Base-by-base conservation (phyloP, 1,140 invertebrate species). In the Delia radicum region DNA sequence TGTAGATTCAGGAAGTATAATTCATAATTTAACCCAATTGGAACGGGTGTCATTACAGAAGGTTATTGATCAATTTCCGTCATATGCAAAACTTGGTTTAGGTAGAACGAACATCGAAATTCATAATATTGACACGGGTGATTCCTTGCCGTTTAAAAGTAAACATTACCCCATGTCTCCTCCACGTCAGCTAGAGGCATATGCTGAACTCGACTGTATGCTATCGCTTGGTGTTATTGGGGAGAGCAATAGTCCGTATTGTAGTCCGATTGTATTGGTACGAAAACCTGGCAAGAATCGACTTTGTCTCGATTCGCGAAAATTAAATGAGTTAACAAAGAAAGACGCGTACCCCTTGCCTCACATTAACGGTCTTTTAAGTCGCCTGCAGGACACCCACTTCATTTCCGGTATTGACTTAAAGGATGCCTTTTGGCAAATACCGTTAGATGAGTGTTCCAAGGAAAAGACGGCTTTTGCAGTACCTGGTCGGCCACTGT, bases 391-490 rank as follows among this genome's bases (percentile, higher is more conserved):
- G 24, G 75, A 76, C 15, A 78, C 81, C 2, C 48, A 46, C 8
- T 82, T 73, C 73, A 74, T 85, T 26, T 74, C 62, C 2, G 29
- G 29, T 24, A 31, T 77, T 29, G 73, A 77, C 67, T 26, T 77
- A 24, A 75, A 75, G 21, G 77, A 81, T 24, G 85, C 82, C 1
- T 86, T 80, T 74, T 83, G 79, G 79, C 83, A 87, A 76, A 79
- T 87, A 3, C 80, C 79, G 0, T 21, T 88, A 3, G 77, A 76
- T 3, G 61, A 77, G 7, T 73, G 73, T 7, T 81, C 77, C 12
- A 78, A 77, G 61, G 75, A 81, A 33, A 88, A 87, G 69, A 89
- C 88, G 0, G 87, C 86, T 3, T 88, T 88, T 76, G 82, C 77
- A 75, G 24, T 76, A 10, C 73, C 73, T 15, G 48, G 48, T 21